phyloP scores from a whole-genome alignment of 2,888 invertebrate genomes.

The Homarus gammarus region DNA sequence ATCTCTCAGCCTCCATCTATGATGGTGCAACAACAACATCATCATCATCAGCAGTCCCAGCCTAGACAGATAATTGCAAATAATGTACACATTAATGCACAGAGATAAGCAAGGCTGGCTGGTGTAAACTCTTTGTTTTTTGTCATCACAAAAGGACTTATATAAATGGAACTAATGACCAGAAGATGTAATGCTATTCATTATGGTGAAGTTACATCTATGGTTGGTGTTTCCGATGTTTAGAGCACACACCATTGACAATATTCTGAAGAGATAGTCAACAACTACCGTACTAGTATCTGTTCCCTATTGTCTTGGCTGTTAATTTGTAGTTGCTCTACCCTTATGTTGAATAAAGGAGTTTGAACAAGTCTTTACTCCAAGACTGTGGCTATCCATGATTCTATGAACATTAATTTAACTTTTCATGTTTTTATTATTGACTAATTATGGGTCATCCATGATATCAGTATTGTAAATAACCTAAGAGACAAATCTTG shows the following conservation, averaged over 20 bases:
- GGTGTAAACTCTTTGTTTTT: background rate
- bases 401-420: background rate
- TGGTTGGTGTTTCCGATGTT: background rate
- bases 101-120: conserved; percentile 52
- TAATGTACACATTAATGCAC: conserved; percentile 60
- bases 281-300: conserved; percentile 12
- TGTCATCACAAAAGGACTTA: conserved; percentile 6
- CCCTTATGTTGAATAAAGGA: conserved; percentile 23
- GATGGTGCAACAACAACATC: conserved; percentile 38
- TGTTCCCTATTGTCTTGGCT: conserved; percentile 41
- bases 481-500: background rate
- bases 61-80: conserved; percentile 68
- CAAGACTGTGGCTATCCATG: background rate
- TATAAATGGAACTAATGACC: background rate
- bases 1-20: conserved; percentile 58
- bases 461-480: background rate
- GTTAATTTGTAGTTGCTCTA: conserved; percentile 32
- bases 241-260: conserved; percentile 15
- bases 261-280: conserved; percentile 7
- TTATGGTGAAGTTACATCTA: background rate
- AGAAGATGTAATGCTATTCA: background rate
- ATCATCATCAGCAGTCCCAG: conserved; percentile 51
- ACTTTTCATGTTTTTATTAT: background rate
- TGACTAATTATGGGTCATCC: background rate
- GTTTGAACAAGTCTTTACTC: background rate